These are phyloP conservation scores for Caenorhabditis zanzibari DNA, from an alignment of 2,888 invertebrate genomes.

Conservation along the genomic window DNA sequence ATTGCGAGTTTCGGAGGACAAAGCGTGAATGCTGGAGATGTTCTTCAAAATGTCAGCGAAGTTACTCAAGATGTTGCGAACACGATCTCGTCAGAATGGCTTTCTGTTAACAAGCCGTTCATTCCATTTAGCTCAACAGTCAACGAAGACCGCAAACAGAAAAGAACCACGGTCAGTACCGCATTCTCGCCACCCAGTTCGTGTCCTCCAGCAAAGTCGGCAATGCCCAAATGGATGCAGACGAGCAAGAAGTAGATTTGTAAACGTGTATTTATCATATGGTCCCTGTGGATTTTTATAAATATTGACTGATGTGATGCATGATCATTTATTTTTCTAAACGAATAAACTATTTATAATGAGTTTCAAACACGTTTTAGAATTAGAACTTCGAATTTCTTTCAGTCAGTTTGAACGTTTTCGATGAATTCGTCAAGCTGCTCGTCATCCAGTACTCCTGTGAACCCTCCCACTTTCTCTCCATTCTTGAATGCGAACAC, in stretches of 20 bases:
- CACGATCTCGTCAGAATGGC: conserved; percentile 55
- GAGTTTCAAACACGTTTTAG: conserved; percentile 16
- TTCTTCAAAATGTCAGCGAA: conserved; percentile 37
- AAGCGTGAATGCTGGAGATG: conserved; percentile 33
- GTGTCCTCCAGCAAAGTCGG: conserved; percentile 58
- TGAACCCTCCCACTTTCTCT: conserved; percentile 67
- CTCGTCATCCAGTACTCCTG: conserved; percentile 71
- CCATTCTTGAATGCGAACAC: conserved; percentile 73
- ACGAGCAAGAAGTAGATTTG: conserved; percentile 41
- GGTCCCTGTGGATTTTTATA: not conserved
- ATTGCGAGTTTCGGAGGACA: conserved; percentile 58
- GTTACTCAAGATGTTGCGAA: conserved; percentile 37
- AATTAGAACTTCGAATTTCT: conserved; percentile 8
- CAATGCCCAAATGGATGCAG: conserved; percentile 65
- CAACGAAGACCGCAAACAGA: conserved; percentile 50
- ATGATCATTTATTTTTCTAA: conserved; percentile 22
- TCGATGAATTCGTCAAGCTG: conserved; percentile 74
- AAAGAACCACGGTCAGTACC: conserved; percentile 21
- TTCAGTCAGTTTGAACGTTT: conserved; percentile 45
- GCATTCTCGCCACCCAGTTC: conserved; percentile 27
- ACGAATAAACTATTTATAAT: conserved; percentile 10
- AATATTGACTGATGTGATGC: conserved; percentile 18
- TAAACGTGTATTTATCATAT: not conserved
- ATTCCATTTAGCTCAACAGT: conserved; percentile 62
- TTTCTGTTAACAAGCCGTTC: conserved; percentile 62